phyloP scores from a whole-genome alignment of 2,888 invertebrate species.

The Mimas tiliae region DNA sequence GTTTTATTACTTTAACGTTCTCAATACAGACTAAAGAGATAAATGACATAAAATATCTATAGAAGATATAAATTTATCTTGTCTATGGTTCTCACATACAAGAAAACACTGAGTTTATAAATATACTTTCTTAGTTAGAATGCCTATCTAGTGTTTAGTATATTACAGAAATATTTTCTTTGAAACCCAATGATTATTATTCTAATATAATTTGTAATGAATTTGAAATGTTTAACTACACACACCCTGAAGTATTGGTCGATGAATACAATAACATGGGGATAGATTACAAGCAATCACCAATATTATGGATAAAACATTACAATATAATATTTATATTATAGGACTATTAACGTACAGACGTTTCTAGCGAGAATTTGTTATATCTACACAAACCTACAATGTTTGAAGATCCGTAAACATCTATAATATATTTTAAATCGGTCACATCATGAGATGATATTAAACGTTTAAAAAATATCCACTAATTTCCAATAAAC shows the following conservation, averaged over 20 bases:
- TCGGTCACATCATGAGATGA: not conserved
- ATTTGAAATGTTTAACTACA: conserved; percentile 2
- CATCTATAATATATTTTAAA: not conserved
- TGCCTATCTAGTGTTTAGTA: too few species aligned
- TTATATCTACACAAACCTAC: not conserved
- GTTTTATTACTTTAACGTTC: conserved; percentile 10
- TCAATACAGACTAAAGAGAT: too few species aligned
- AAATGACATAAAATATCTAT: too few species aligned
- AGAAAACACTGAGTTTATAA: not conserved
- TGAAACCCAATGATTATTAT: not conserved
- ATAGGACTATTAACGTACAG: not conserved
- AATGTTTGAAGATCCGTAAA: not conserved
- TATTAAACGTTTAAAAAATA: conserved; percentile 22
- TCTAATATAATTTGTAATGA: conserved; percentile 3
- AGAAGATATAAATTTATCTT: too few species aligned
- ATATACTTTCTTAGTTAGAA: not conserved
- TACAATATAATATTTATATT: not conserved
- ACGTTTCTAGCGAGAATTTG: not conserved
- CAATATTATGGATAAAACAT: conserved; percentile 2
- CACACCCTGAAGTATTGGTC: conserved; percentile 63
- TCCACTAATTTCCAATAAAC: conserved; percentile 22
- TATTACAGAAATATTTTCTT: not conserved
- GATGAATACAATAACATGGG: conserved; percentile 38
- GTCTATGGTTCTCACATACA: not conserved
- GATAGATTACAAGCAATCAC: conserved; percentile 34